Evolutionary conservation across 2,888 invertebrate genomes (phyloP).

Genomic region (Drosophila maculinotata): DNA sequence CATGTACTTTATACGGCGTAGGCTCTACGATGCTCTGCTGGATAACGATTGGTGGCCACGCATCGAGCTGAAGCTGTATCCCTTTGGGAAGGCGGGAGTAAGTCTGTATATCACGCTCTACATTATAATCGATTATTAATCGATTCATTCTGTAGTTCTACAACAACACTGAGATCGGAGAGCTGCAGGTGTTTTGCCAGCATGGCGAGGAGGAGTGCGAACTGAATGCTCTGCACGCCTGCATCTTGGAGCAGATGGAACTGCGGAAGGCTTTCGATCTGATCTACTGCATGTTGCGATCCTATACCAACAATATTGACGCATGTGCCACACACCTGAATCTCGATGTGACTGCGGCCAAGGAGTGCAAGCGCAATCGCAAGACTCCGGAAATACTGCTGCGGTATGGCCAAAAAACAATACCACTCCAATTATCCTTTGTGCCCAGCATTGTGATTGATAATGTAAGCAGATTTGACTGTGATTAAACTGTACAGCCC

Average conservation of each 20-base stretch:
- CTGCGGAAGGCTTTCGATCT: slow-evolving; percentile 70
- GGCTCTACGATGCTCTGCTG: slow-evolving; percentile 72
- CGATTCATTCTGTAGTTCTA: slow-evolving; percentile 55
- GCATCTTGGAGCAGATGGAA: slow-evolving; percentile 79
- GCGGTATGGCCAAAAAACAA: slow-evolving; percentile 79
- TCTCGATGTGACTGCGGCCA: slow-evolving; percentile 70
- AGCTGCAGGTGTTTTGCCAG: slow-evolving; percentile 76
- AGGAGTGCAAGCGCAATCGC: slow-evolving; percentile 70
- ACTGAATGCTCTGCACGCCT: slow-evolving; percentile 83
- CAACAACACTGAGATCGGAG: slow-evolving; percentile 63
- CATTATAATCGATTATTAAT: background rate
- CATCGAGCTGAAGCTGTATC: slow-evolving; percentile 80
- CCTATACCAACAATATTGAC: slow-evolving; percentile 61
- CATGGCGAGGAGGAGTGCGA: slow-evolving; percentile 83
- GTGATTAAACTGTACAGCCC: background rate
- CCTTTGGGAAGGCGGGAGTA: slow-evolving; percentile 84
- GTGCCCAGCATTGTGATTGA: slow-evolving; percentile 83
- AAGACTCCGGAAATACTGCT: slow-evolving; percentile 76
- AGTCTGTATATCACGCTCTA: slow-evolving; percentile 33
- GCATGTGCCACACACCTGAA: slow-evolving; percentile 67
- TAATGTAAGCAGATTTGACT: slow-evolving; percentile 66
- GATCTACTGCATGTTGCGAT: slow-evolving; percentile 80
- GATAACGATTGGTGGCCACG: slow-evolving; percentile 69
- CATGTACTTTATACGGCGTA: slow-evolving; percentile 74
- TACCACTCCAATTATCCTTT: slow-evolving; percentile 76